These are phyloP conservation scores for Epinotia nisella DNA, from an alignment of 2,888 invertebrate genomes.

Conservation along the genomic window DNA sequence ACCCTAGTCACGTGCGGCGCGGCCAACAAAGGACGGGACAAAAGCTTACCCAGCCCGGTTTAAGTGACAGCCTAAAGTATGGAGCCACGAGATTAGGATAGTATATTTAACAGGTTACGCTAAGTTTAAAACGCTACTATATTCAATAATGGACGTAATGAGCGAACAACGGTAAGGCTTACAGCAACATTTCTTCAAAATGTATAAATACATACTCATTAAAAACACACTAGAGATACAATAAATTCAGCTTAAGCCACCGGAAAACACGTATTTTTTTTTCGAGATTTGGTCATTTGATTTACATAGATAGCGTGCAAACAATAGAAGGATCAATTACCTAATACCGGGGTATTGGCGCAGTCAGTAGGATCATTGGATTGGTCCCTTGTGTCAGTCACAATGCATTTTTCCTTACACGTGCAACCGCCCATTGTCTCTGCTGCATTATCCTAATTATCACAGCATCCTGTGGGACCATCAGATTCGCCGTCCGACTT, in stretches of 20 bases:
- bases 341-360: constrained; percentile 11
- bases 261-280: not conserved
- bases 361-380: constrained; percentile 11
- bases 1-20: constrained; percentile 74
- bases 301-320: not conserved
- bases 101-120: constrained; percentile 31
- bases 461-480: constrained; percentile 59
- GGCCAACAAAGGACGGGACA: constrained; percentile 66
- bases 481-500: constrained; percentile 33
- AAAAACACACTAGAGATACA: not conserved
- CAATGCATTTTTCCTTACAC: constrained; percentile 49
- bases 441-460: constrained; percentile 70
- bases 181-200: not conserved
- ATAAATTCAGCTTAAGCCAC: not conserved
- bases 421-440: constrained; percentile 50
- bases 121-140: constrained; percentile 5
- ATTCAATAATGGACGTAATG: not conserved
- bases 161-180: not conserved
- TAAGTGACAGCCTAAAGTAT: constrained; percentile 45
- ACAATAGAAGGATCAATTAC: not conserved
- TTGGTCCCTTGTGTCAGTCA: constrained; percentile 10
- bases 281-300: not conserved
- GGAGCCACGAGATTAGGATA: constrained; percentile 36
- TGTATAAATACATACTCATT: not conserved
- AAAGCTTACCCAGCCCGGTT: constrained; percentile 44